Base-by-base conservation (phyloP, 2,113 vertebrate genomes). In the Pseudolaguvia tuberculata region DNA sequence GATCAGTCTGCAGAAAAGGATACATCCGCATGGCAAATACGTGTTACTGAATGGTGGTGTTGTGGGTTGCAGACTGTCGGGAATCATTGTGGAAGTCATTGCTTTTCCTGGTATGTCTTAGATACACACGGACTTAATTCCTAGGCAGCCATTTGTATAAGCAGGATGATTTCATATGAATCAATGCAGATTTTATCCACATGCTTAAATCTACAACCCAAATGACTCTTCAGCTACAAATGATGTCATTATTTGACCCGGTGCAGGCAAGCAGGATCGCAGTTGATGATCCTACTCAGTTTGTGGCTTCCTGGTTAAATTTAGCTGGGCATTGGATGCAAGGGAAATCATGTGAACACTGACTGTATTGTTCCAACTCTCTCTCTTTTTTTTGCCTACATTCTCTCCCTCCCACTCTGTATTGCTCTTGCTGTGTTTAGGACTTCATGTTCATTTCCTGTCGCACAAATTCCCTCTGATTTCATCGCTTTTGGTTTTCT, bases 391-490 rank as follows among this genome's bases (percentile, higher is more conserved):
- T 5, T 69, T 12, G 50, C 69, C 69, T 45, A 71, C 69, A 25
- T 71, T 25, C 69, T 47, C 35, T 47, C 2, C 21, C 39, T 71
- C 69, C 69, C 53, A 55, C 53, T 58, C 69, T 57, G 8, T 10
- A 10, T 27, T 48, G 42, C 45, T 62, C 69, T 61, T 56, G 35
- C 68, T 23, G 89, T 78, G 50, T 29, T 56, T 39, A 63, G 42
- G 31, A 72, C n/a, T 21, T 8, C 11, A 20, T 52, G 35, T 70
- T 55, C 27, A n/a, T 51, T 23, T 45, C 55, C 52, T 14, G 35
- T 50, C 62, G n/a, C n/a, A 47, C 7, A 3, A 21, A 57, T 55
- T 20, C 29, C 45, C n/a, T 47, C 59, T 42, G 14, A 29, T 39
- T 56, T 58, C 42, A 47, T 31, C 29, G 18, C 47, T 45, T 59